Evolutionary conservation across 2,888 invertebrate genomes (phyloP).

Genomic region (Calliopum simillimum): DNA sequence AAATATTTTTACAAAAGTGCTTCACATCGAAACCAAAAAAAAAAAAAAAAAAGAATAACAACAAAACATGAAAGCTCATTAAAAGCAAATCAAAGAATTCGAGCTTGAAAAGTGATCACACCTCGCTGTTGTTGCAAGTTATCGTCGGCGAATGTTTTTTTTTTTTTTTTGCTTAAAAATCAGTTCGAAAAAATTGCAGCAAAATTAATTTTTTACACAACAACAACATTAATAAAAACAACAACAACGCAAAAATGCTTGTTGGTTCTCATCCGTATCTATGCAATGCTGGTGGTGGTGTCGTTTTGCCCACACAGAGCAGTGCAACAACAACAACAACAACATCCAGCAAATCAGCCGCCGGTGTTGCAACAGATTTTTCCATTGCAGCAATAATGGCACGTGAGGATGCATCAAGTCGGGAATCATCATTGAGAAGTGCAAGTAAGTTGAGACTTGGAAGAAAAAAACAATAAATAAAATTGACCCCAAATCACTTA

Average conservation of each 20-base stretch:
- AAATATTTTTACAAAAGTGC: constrained; percentile 1
- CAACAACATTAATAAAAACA: constrained; percentile 18
- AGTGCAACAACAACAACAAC: constrained; percentile 52
- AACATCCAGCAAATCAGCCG: constrained; percentile 59
- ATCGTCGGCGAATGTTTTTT: too few species aligned
- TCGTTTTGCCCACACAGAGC: constrained; percentile 37
- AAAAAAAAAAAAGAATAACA: too few species aligned
- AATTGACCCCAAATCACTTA: too few species aligned
- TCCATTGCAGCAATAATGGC: constrained; percentile 96
- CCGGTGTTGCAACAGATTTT: constrained; percentile 84
- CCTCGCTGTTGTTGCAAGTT: too few species aligned
- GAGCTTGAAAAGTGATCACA: too few species aligned
- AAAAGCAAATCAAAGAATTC: too few species aligned
- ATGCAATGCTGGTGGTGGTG: constrained; percentile 48
- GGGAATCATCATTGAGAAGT: constrained; percentile 64
- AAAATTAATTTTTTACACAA: constrained; percentile 8
- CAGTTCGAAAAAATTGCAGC: constrained; percentile 11
- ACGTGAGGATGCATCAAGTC: constrained; percentile 69
- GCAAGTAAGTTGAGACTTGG: constrained; percentile 57
- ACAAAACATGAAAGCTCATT: too few species aligned
- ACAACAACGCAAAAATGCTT: constrained; percentile 53
- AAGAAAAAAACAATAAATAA: too few species aligned
- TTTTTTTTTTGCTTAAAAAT: not conserved
- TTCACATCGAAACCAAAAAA: too few species aligned
- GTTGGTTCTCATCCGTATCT: constrained; percentile 63